A percentile compares a stretch with the other conserved stretches of the same genome.
These are phyloP conservation scores for Toxostoma redivivum DNA, from an alignment of 2,113 vertebrate species.

Conservation along the genomic window DNA sequence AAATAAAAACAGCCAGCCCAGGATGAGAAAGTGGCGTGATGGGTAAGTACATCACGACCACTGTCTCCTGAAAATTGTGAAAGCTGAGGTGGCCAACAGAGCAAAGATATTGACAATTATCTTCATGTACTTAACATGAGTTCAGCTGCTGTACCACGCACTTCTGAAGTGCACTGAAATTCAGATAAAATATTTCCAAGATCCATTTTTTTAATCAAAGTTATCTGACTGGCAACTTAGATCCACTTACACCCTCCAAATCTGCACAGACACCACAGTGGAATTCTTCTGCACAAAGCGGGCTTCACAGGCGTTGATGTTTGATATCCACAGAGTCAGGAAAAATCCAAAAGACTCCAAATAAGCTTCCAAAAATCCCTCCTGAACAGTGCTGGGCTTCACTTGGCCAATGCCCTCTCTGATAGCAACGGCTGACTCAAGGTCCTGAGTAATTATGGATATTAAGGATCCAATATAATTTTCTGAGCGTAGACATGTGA, in stretches of 20 bases:
- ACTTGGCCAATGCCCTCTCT: accelerated
- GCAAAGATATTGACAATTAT: background rate
- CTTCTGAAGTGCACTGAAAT: background rate
- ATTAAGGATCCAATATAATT: background rate
- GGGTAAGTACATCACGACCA: background rate
- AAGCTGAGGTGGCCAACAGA: background rate
- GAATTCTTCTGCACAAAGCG: accelerated
- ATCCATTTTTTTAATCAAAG: background rate
- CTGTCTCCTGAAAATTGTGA: background rate
- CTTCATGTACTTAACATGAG: accelerated
- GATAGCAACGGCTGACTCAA: background rate
- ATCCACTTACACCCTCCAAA: background rate
- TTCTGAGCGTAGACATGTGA: accelerated
- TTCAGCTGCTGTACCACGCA: background rate
- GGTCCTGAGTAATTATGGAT: background rate
- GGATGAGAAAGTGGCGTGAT: background rate
- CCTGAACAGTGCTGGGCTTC: background rate
- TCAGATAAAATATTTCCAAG: background rate
- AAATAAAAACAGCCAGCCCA: background rate
- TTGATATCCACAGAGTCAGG: background rate
- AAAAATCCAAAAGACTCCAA: background rate
- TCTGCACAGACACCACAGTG: background rate
- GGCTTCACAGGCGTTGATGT: accelerated
- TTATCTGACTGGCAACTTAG: accelerated
- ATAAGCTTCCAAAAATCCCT: accelerated